Evolutionary conservation across 1,140 invertebrate species (phyloP).

Genomic region (Drosophila sp.): DNA sequence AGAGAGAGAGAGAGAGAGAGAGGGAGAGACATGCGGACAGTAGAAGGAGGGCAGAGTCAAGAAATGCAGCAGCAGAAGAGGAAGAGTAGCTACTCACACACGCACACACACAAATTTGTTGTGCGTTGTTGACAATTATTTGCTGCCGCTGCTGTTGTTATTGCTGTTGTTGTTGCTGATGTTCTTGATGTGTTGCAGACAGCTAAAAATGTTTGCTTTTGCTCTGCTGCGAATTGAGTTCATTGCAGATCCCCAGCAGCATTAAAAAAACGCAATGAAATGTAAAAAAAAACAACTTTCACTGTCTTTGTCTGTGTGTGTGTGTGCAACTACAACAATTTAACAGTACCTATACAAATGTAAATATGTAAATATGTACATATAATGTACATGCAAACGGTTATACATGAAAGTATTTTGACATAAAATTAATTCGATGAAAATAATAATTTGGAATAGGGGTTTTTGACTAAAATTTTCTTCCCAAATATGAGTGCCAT

Average conservation of each 20-base stretch:
- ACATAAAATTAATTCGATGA: no score
- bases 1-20: neutral
- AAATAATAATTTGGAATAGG: no score
- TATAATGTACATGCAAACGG: neutral
- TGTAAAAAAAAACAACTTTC: slow-evolving; percentile 40
- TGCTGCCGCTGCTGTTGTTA: slow-evolving; percentile 1
- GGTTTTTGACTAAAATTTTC: no score
- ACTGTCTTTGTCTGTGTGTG: slow-evolving; percentile 35
- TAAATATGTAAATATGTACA: slow-evolving; percentile 6
- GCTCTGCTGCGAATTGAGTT: slow-evolving; percentile 49
- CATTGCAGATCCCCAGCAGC: slow-evolving; percentile 28
- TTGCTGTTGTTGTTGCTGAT: slow-evolving; percentile 4
- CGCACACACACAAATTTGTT: slow-evolving; percentile 27
- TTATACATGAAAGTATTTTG: no score
- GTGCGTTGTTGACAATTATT: slow-evolving; percentile 49
- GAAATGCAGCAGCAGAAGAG: neutral
- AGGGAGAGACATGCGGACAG: neutral
- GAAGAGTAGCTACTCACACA: neutral
- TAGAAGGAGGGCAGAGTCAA: slow-evolving; percentile 5
- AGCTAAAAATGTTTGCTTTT: slow-evolving; percentile 40
- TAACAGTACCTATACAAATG: slow-evolving; percentile 10
- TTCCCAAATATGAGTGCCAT: no score
- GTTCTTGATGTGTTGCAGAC: slow-evolving; percentile 4
- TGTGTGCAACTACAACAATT: slow-evolving; percentile 9
- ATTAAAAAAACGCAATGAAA: neutral